Evolutionary conservation across 2,888 invertebrate species (phyloP), one percentile per base, ranked within the genome.

Genomic region (Serripes groenlandicus): DNA sequence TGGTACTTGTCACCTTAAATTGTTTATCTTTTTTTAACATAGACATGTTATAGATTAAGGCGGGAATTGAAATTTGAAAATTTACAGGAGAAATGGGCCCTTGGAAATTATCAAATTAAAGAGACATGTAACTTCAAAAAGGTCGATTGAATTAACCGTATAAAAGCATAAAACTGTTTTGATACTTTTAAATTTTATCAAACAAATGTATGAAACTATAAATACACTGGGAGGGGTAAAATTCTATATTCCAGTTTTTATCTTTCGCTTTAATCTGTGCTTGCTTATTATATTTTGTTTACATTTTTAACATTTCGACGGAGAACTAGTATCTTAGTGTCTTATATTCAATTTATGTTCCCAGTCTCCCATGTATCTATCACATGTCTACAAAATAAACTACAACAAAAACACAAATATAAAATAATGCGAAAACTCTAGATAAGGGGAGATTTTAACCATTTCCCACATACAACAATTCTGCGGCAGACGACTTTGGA

Each of bases 1-100:
- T 98, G 98, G 98, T 98, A 98, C 97, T 97, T 88, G 70, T 69
- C 64, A 68, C 42, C 56, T 78, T 76, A 52, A 68, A 78, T 85
- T 69, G n/a, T n/a, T n/a, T n/a, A n/a, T n/a, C n/a, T 75, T 69
- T 71, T 28, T n/a, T n/a, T 42, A 42, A 23, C n/a, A 42, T 66
- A 66, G 66, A 66, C 66, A 66, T 66, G 66, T 66, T 42, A 66
- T 37, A 66, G 66, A 66, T 66, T 21, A 37, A 42, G 66, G 66
- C 66, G 37, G 66, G 66, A 66, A 62, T 62, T 34, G n/a, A 62
- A 62, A 60, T n/a, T 62, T n/a, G n/a, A n/a, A n/a, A n/a, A n/a
- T n/a, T n/a, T n/a, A n/a, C n/a, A n/a, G n/a, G n/a, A n/a, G n/a
- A n/a, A n/a, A n/a, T n/a, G n/a, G n/a, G n/a, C n/a, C n/a, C n/a